Base-by-base conservation (phyloP, 2,113 vertebrate species). In the Mixornis gularis region DNA sequence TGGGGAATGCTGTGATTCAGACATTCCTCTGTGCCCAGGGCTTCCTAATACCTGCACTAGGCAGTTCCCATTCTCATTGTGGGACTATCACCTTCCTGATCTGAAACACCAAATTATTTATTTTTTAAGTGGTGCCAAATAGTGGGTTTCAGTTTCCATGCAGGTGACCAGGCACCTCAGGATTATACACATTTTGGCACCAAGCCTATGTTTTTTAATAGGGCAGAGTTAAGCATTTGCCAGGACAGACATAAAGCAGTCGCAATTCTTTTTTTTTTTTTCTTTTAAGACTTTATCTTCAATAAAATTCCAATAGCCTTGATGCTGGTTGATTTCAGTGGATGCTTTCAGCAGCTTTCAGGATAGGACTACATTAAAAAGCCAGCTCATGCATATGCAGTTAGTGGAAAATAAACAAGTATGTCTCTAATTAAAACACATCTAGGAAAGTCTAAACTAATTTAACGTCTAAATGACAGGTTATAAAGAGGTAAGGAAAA, bases 341-440 rank as follows among this genome's bases (percentile, higher is more conserved):
- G 55, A 69, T 41, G 0, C 6, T 89, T 92, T 82, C 79, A 88
- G 51, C 53, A 49, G 63, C 25, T 88, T 85, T 94, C 73, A 69
- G 73, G 49, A 17, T 27, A 74, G 65, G 36, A 62, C 51, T 81
- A 34, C 38, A 34, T 69, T 78, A 62, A 91, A 93, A 79, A 89
- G 25, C 16, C 72, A 62, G 18, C 46, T 94, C 49, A 87, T 95
- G 71, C 68, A 51, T 89, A 92, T 94, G 87, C 48, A 93, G 48
- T 59, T 63, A 73, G 63, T 80, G 48, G 79, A 87, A 93, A 91
- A 94, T 82, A 95, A 96, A 85, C 63, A 85, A 87, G 62, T 79
- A 74, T 69, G 22, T 85, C 49, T 76, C 69, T 79, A 93, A 92
- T 93, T 87, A 94, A 95, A 95, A 81, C 58, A 70, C 27, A 36